Base-by-base conservation (phyloP, 2,888 invertebrate genomes). In the Ligdia adustata region DNA sequence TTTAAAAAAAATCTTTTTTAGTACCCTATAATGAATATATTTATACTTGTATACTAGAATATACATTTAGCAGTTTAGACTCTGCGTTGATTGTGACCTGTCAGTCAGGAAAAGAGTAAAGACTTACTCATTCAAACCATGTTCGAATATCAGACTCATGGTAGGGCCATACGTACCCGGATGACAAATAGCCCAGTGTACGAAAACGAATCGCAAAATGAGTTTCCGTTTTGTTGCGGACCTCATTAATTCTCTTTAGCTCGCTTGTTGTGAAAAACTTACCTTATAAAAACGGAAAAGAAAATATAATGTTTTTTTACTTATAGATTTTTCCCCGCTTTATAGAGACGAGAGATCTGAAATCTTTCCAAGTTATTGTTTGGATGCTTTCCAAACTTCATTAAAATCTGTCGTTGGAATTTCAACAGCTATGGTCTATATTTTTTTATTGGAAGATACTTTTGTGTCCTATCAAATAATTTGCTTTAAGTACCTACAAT, bases 171-270 rank as follows among this genome's bases (percentile, higher is more conserved):
- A 16, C 28, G 29, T 16, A 34, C 6, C 16, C 15, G 18, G 29
- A 48, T 52, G 52, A 52, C 47, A 52, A 52, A 52, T 48, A 37
- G 41, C 35, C n/a, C 37, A 26, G 12, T 15, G 40, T 6, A 44
- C 34, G 44, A 45, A 52, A 32, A 16, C 41, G 44, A 28, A 37
- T 28, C 33, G 39, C 44, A 33, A 41, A 44, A 54, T 43, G 43
- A 51, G 47, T 51, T 50, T 38, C 40, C 41, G 41, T 51, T 50
- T 43, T 47, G 44, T 48, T 38, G 40, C 20, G 50, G 33, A 42
- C 44, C 48, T 55, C 55, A 51, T 55, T 55, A 51, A 50, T 51
- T 51, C 39, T 42, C 34, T 51, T 47, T 38, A 12, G 29, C 40
- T 29, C 43, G 33, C 43, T 38, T 27, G 31, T 38, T 37, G 37